These are phyloP conservation scores for Aldabrachelys gigantea DNA, from an alignment of 2,113 vertebrate species.

Conservation along the genomic window DNA sequence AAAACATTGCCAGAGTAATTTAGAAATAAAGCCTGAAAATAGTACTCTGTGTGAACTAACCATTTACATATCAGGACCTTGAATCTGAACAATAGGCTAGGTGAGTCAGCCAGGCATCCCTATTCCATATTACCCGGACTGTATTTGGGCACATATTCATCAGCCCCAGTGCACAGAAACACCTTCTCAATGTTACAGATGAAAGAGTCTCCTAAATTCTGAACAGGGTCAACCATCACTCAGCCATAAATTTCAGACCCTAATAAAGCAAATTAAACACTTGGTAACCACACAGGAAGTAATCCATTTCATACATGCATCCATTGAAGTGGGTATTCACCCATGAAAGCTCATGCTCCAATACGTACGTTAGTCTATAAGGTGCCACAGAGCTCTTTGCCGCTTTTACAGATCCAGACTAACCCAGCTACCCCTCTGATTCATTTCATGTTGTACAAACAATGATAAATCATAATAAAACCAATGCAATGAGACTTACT, in stretches of 20 bases:
- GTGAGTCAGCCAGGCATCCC: constrained; percentile 79
- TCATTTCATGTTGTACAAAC: accelerated
- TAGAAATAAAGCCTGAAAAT: too few species aligned
- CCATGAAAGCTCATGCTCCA: too few species aligned
- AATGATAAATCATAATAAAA: neutral
- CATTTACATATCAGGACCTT: constrained; percentile 79
- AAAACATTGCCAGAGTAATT: neutral
- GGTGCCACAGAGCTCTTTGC: too few species aligned
- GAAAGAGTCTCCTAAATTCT: constrained; percentile 85
- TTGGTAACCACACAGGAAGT: neutral
- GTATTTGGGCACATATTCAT: constrained; percentile 83
- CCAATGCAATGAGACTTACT: neutral
- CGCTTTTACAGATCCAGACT: too few species aligned
- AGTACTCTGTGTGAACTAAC: neutral
- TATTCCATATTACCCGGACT: constrained; percentile 80
- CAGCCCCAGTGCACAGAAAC: constrained; percentile 83
- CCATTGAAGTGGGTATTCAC: too few species aligned
- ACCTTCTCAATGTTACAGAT: constrained; percentile 83
- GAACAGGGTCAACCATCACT: constrained; percentile 84
- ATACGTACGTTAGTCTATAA: too few species aligned
- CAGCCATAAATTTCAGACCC: constrained; percentile 78
- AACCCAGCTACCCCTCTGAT: too few species aligned
- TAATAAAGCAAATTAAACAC: constrained; percentile 15
- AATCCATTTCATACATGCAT: neutral
- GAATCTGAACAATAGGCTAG: constrained; percentile 82